phyloP scores from a whole-genome alignment of 2,113 vertebrate genomes.

The Alaudala cheleensis region DNA sequence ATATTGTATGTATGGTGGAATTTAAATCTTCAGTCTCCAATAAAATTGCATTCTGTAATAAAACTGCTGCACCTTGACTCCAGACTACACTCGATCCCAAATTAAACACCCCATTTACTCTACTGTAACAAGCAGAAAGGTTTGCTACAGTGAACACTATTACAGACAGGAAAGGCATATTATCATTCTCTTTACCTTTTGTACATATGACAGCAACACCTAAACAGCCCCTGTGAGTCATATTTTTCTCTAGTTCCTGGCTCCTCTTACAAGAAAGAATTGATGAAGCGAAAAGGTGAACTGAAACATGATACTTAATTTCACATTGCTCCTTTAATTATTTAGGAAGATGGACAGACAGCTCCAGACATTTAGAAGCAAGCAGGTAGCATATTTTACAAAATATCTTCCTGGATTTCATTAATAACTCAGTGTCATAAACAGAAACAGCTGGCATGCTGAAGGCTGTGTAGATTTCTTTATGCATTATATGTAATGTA shows the following conservation, averaged over 20 bases:
- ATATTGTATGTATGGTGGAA: slow-evolving; percentile 44
- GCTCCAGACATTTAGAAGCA: slow-evolving; percentile 45
- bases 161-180: slow-evolving; percentile 52
- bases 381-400: slow-evolving; percentile 60
- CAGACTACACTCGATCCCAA: slow-evolving; percentile 71
- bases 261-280: background rate
- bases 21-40: slow-evolving; percentile 74
- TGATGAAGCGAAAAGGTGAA: slow-evolving; percentile 20
- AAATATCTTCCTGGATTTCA: slow-evolving; percentile 62
- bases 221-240: slow-evolving; percentile 1
- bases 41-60: slow-evolving; percentile 75
- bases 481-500: slow-evolving; percentile 54
- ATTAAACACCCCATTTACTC: slow-evolving; percentile 76
- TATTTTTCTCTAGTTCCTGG: slow-evolving; percentile 34
- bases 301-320: slow-evolving; percentile 43
- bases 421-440: slow-evolving; percentile 65
- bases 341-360: slow-evolving; percentile 31
- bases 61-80: slow-evolving; percentile 75
- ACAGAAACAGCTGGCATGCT: slow-evolving; percentile 71
- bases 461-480: slow-evolving; percentile 60
- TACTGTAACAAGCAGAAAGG: slow-evolving; percentile 67
- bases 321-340: slow-evolving; percentile 38
- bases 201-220: slow-evolving; percentile 13
- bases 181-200: slow-evolving; percentile 56
- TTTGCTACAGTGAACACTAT: slow-evolving; percentile 66